Conservation (phyloP, 2,797 vertebrate species). For the Malurus splendens region DNA sequence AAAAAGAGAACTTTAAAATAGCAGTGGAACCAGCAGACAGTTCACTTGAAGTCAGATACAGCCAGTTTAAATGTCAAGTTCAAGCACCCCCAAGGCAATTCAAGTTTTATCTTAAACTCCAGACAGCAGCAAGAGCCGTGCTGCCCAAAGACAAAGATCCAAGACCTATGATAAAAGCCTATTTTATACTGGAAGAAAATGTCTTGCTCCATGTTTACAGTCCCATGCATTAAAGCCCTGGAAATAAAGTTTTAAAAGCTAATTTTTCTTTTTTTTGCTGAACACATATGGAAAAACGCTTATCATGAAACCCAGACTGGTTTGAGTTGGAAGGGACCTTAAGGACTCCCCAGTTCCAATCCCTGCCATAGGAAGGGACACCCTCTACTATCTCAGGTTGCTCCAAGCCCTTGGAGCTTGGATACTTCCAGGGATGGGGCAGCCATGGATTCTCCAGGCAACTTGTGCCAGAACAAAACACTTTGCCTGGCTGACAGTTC, state of each 20-base stretch:
- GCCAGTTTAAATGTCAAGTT: background rate
- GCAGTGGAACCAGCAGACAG: background rate
- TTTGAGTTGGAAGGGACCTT: background rate
- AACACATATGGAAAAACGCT: background rate
- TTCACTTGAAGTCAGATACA: background rate
- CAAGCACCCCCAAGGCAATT: background rate
- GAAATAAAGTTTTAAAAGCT: background rate
- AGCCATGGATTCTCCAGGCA: background rate
- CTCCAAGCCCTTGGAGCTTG: background rate
- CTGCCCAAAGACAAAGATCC: background rate
- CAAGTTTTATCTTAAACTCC: background rate
- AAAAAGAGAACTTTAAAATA: background rate
- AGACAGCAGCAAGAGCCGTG: background rate
- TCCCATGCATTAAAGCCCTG: background rate
- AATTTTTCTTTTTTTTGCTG: background rate
- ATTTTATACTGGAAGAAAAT: background rate
- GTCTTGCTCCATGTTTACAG: background rate
- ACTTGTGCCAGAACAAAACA: background rate
- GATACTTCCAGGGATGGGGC: background rate
- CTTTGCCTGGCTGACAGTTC: background rate
- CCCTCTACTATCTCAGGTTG: rapidly evolving
- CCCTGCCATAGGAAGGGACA: background rate
- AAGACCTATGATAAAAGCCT: background rate
- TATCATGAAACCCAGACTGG: background rate
- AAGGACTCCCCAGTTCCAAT: background rate